Evolutionary conservation across 2,888 invertebrate species (phyloP).

Genomic region (Nephrotoma guestfalica): DNA sequence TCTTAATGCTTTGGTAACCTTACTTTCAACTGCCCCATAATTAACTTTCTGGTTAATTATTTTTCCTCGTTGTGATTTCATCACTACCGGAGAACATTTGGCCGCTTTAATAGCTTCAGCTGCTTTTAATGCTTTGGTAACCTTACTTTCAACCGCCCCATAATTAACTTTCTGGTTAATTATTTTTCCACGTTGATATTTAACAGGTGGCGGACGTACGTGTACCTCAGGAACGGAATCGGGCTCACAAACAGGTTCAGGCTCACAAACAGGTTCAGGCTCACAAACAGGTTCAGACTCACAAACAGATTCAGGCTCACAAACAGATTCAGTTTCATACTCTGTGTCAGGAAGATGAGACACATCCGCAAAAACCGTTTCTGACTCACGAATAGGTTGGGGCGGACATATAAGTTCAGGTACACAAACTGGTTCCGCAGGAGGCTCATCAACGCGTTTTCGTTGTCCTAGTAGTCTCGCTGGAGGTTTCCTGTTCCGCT

Average conservation of each 20-base stretch:
- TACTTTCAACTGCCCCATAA: background rate
- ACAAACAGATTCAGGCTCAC: background rate
- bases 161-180: background rate
- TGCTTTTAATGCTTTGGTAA: background rate
- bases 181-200: background rate
- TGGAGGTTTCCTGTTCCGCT: no score
- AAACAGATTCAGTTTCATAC: background rate
- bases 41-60: background rate
- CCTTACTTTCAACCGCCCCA: background rate
- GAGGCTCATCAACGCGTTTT: no score
- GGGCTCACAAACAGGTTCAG: background rate
- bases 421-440: background rate
- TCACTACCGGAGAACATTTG: background rate
- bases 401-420: background rate
- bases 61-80: background rate
- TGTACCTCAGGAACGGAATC: background rate
- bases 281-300: background rate
- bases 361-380: no score
- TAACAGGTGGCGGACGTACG: background rate
- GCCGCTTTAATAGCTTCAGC: background rate
- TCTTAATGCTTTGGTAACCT: background rate
- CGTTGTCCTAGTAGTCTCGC: no score
- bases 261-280: background rate
- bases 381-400: no score
- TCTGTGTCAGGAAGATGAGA: no score